Base-by-base conservation (phyloP, 2,888 invertebrate genomes). In the Alloplasta piceator region DNA sequence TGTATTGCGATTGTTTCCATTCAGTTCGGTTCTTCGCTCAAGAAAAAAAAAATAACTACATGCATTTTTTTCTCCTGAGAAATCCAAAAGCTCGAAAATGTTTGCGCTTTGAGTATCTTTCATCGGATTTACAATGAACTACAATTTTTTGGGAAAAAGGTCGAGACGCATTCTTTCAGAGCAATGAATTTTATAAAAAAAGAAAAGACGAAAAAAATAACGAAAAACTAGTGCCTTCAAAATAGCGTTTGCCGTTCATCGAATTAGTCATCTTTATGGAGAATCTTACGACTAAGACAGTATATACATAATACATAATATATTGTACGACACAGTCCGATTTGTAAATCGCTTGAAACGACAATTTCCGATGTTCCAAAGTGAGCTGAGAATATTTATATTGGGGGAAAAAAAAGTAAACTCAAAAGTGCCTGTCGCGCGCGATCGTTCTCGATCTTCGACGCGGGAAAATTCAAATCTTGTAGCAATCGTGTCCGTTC, bases 361-460 rank as follows among this genome's bases (percentile, higher is more conserved):
- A 78, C 43, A 14, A 70, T 68, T 64, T 70, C 39, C 55, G 61
- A 68, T 36, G 52, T 10, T 52, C 41, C 46, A 38, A 26, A 46
- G 50, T 36, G 50, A 55, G 41, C 39, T 50, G 58, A 75, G 39
- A 58, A 67, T 75, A 67, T 75, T 75, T 66, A 36, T 66, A 38
- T 48, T 58, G 41, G 12, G 38, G 26, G 58, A 50, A 48, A 14
- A 48, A 61, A 52, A 63, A 14, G 12, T 9, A 76, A 81, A 66
- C 60, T 74, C 60, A 78, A 78, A 67, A 81, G 81, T 81, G 81
- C 81, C 81, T 81, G 74, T 81, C 74, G n/a, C n/a, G n/a, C n/a
- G 70, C 60, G 50, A 41, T 81, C 74, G 73, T 73, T 78, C 73
- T 60, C 71, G 70, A 43, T 58, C 61, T n/a, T n/a, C n/a, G 26